Conservation (phyloP, 1,140 invertebrate genomes). For the Holotrichia oblita region DNA sequence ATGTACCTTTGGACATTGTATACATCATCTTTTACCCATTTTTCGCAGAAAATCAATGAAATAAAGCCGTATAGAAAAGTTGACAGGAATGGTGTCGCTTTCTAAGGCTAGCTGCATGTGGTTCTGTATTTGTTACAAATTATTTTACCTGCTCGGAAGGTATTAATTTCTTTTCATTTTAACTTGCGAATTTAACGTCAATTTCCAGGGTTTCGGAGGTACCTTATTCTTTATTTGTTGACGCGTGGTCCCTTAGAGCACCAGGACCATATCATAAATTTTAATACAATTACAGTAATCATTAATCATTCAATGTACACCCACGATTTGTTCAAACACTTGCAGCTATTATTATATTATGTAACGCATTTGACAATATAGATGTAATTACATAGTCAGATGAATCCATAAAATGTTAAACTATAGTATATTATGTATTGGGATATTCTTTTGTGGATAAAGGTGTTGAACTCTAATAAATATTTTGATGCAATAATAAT, state of each 20-base stretch:
- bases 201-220: slow-evolving; percentile 2
- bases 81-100: slow-evolving; percentile 42
- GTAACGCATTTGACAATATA: neutral
- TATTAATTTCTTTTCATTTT: slow-evolving; percentile 39
- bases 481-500: neutral
- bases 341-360: neutral
- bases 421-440: neutral
- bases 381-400: neutral
- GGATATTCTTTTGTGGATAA: neutral
- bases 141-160: slow-evolving; percentile 44
- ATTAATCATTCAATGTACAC: neutral
- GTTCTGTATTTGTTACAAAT: slow-evolving; percentile 45
- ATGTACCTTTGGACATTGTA: slow-evolving; percentile 37
- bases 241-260: neutral
- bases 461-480: neutral
- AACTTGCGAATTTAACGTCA: slow-evolving; percentile 31
- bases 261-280: neutral
- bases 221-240: neutral
- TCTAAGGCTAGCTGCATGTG: slow-evolving; percentile 38
- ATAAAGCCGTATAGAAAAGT: slow-evolving; percentile 40
- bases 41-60: slow-evolving; percentile 45
- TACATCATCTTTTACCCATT: slow-evolving; percentile 40
- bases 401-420: neutral
- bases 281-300: neutral
- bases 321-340: neutral